Evolutionary conservation across 1,140 invertebrate species (phyloP).

Genomic region (Cydia pomonella): DNA sequence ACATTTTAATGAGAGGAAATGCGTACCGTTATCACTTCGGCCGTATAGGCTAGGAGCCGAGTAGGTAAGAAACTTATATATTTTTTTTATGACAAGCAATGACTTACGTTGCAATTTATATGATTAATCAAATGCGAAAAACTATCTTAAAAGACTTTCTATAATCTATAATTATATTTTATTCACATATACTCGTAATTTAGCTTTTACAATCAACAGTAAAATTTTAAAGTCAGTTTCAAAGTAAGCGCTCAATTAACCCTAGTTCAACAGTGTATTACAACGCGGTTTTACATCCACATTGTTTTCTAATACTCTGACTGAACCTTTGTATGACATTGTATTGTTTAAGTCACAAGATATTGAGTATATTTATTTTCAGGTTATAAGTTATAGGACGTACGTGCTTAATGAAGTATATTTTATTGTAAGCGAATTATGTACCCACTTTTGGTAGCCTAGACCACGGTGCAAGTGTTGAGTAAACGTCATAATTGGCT

Average conservation of each 20-base stretch:
- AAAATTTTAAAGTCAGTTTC: slow-evolving; percentile 2
- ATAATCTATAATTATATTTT: background rate
- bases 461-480: too few species aligned
- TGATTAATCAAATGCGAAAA: background rate
- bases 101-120: background rate
- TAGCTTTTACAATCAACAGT: slow-evolving; percentile 18
- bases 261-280: background rate
- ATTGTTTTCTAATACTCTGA: slow-evolving; percentile 33
- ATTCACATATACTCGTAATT: background rate
- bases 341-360: slow-evolving; percentile 34
- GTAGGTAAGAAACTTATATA: background rate
- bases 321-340: slow-evolving; percentile 33
- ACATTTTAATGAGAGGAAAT: slow-evolving; percentile 38
- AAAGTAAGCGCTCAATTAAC: slow-evolving; percentile 18
- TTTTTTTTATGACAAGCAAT: background rate
- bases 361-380: background rate
- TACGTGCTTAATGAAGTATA: too few species aligned
- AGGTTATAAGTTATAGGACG: too few species aligned
- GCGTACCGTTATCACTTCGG: slow-evolving; percentile 14
- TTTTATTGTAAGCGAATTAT: too few species aligned
- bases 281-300: slow-evolving; percentile 15
- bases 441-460: too few species aligned
- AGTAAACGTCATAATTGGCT: too few species aligned
- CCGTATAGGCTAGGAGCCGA: slow-evolving; percentile 17
- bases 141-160: background rate